These are phyloP conservation scores for Lagopus muta DNA, from an alignment of 2,113 vertebrate species.

Conservation along the genomic window DNA sequence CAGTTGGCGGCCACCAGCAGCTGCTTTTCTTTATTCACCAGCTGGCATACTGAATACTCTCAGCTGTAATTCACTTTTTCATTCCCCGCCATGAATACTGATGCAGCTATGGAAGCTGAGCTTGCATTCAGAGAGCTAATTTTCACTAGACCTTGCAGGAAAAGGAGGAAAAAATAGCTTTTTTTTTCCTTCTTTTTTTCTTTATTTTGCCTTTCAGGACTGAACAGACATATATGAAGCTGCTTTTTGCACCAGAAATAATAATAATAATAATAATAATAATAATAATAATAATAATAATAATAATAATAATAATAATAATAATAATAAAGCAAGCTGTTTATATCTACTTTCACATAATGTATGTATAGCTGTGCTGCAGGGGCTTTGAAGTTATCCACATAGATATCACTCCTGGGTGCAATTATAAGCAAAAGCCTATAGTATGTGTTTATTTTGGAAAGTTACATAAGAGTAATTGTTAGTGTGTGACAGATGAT, in stretches of 20 bases:
- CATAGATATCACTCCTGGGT: background rate
- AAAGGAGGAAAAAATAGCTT: background rate
- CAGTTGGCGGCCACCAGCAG: constrained; percentile 29
- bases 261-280: too few relatives aligned
- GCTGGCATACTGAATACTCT: constrained; percentile 16
- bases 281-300: too few relatives aligned
- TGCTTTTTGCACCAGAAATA: background rate
- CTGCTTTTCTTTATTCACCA: constrained; percentile 48
- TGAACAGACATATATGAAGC: background rate
- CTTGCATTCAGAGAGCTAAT: background rate
- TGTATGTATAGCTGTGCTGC: background rate
- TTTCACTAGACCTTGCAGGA: background rate
- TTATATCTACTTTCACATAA: background rate
- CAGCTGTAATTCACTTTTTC: constrained; percentile 21
- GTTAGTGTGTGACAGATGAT: background rate
- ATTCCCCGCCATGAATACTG: constrained; percentile 4
- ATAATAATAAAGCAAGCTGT: background rate
- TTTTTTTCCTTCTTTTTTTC: background rate
- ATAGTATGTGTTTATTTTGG: background rate
- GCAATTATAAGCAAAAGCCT: background rate
- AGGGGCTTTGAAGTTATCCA: background rate
- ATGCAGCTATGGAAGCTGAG: background rate
- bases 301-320: too few relatives aligned
- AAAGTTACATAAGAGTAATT: background rate
- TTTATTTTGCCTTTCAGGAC: background rate